A percentile compares a stretch with the other conserved stretches of the same genome.
Evolutionary conservation across 2,113 vertebrate genomes (phyloP).

Genomic region (Jaculus jaculus): DNA sequence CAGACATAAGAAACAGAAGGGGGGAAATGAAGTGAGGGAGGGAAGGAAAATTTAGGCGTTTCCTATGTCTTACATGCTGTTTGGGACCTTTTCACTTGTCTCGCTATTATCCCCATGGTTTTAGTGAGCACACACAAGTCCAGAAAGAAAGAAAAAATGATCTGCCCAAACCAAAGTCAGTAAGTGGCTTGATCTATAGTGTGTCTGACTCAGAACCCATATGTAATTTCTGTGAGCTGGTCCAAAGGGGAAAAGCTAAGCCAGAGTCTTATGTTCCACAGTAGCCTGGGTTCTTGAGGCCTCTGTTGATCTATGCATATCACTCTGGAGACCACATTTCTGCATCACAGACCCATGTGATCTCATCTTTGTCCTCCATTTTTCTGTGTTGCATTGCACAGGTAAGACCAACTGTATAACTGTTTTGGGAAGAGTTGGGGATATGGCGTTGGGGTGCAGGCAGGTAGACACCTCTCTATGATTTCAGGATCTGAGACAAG

Average conservation of each 20-base stretch:
- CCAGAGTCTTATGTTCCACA: background rate
- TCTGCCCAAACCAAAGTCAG: conserved; percentile 12
- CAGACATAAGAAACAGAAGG: background rate
- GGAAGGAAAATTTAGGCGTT: background rate
- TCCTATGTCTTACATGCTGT: background rate
- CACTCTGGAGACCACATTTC: background rate
- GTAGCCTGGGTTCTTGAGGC: background rate
- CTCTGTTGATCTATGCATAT: background rate
- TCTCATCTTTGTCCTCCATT: background rate
- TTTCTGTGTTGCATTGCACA: background rate
- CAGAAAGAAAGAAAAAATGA: conserved; percentile 46
- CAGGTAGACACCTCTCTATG: background rate
- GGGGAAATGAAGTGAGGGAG: too few relatives aligned
- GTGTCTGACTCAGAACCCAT: conserved; percentile 21
- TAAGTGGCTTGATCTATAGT: conserved; percentile 3
- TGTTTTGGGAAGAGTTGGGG: background rate
- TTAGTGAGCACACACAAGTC: conserved; percentile 26
- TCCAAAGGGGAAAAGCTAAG: background rate
- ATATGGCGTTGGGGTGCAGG: background rate
- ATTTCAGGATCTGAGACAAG: background rate
- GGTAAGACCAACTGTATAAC: background rate
- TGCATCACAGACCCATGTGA: background rate
- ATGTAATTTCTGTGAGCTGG: background rate
- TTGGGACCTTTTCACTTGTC: conserved; percentile 31
- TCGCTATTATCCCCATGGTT: conserved; percentile 31